phyloP scores from a whole-genome alignment of 2,797 vertebrate species.

The Botia almorhae region DNA sequence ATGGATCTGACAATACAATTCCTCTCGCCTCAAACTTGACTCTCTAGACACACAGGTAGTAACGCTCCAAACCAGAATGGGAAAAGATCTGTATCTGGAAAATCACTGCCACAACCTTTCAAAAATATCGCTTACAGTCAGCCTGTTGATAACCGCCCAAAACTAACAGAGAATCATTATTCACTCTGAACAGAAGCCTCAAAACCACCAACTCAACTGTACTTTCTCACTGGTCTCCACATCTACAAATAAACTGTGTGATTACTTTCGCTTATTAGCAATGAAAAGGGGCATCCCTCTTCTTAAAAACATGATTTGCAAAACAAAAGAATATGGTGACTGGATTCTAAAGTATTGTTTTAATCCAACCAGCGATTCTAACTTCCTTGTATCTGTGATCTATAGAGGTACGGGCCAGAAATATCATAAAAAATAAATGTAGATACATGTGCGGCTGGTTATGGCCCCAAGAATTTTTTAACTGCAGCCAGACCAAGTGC shows the following conservation, averaged over 20 bases:
- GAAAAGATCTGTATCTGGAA: slow-evolving; percentile 58
- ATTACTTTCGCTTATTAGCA: slow-evolving; percentile 70
- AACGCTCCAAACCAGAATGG: slow-evolving; percentile 46
- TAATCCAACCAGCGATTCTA: not conserved
- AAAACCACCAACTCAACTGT: slow-evolving; percentile 74
- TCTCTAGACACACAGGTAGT: slow-evolving; percentile 35
- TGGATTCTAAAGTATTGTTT: not conserved
- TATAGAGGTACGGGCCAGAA: not conserved
- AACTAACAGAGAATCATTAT: slow-evolving; percentile 74
- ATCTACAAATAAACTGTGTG: slow-evolving; percentile 69
- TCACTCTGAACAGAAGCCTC: slow-evolving; percentile 68
- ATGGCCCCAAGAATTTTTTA: not conserved
- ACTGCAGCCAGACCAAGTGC: slow-evolving; percentile 38
- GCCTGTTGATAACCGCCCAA: slow-evolving; percentile 77
- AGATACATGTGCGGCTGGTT: not conserved
- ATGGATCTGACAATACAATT: slow-evolving; percentile 20
- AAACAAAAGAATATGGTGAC: slow-evolving; percentile 13
- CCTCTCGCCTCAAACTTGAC: slow-evolving; percentile 10
- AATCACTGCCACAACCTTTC: slow-evolving; percentile 39
- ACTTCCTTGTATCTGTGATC: not conserved
- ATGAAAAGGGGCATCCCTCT: slow-evolving; percentile 61
- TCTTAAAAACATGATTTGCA: slow-evolving; percentile 25
- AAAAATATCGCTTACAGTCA: slow-evolving; percentile 61
- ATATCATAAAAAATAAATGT: slow-evolving; percentile 27
- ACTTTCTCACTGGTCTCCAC: slow-evolving; percentile 63